Evolutionary conservation across 1,140 invertebrate genomes (phyloP), one percentile per base, ranked within the genome.

Genomic region (Schlechtendalia chinensis): DNA sequence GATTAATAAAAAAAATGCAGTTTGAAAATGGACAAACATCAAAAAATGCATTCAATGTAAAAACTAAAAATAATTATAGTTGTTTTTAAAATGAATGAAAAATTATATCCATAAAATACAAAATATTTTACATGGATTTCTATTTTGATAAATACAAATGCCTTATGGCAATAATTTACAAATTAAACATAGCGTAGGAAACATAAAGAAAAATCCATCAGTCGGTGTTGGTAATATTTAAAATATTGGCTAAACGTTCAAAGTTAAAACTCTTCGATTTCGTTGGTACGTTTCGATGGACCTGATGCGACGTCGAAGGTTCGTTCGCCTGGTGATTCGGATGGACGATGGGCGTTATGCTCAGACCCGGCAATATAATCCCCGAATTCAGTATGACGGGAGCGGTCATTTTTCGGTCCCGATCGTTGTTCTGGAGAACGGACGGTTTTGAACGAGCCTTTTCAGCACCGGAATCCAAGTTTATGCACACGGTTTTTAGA

Each of bases 171-270:
- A 39, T 39, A 39, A 39, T 4, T 39, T 39, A 39, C 32, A 39
- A 39, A 39, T 39, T 39, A 39, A 39, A 39, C 8, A 39, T 39
- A 39, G 3, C 8, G 32, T 39, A 39, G 3, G 8, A 8, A 39
- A 39, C 3, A 8, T 39, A 39, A 39, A 39, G 3, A 39, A 8
- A 39, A 39, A 39, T 39, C 32, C 8, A 39, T 77, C 61, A 47
- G 17, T 77, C 74, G 11, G 56, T 27, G 27, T 59, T 77, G 22
- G 74, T 77, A 29, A 77, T 77, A 4, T 58, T 79, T 50, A 79
- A 27, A 50, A 16, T 27, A 47, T 50, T 79, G n/a, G 58, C 45
- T 5, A 77, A 56, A 14, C 61, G 75, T 63, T 79, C 14, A 63
- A 79, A 19, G 50, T 79, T 61, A 63, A 47, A 50, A 56, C 24